Conservation (phyloP, 2,888 invertebrate species). For the Cylindroiulus punctatus region DNA sequence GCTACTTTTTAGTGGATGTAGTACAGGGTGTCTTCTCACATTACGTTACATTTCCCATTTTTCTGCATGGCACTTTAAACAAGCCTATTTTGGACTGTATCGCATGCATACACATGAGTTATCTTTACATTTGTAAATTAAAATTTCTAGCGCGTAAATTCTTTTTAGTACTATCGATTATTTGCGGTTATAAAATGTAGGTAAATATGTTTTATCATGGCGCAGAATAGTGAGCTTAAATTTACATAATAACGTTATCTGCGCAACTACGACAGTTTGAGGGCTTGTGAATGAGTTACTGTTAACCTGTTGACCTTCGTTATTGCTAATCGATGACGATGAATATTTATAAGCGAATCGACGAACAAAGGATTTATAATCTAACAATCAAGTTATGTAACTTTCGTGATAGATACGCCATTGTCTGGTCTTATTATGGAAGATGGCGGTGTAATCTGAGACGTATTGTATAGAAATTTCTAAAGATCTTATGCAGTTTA, state of each 20-base stretch:
- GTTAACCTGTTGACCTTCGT: neutral
- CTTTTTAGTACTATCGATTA: neutral
- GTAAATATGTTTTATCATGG: neutral
- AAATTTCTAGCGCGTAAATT: neutral
- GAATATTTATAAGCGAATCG: neutral
- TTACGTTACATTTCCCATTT: too few relatives aligned
- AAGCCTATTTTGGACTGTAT: too few relatives aligned
- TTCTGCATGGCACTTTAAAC: too few relatives aligned
- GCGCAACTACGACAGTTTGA: slow-evolving; percentile 2
- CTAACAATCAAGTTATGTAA: neutral
- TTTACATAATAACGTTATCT: slow-evolving; percentile 4
- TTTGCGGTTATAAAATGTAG: neutral
- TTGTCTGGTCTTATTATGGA: neutral
- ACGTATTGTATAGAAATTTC: neutral
- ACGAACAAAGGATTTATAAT: neutral
- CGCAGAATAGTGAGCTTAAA: neutral
- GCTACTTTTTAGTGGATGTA: too few relatives aligned
- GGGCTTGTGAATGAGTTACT: neutral
- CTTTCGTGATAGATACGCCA: neutral
- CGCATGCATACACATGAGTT: neutral
- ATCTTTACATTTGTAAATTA: neutral
- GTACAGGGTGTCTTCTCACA: too few relatives aligned
- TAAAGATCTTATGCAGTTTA: neutral
- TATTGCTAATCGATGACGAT: neutral
- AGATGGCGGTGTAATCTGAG: neutral